phyloP scores from a whole-genome alignment of 2,888 invertebrate genomes.

The Isotomurus palustris region DNA sequence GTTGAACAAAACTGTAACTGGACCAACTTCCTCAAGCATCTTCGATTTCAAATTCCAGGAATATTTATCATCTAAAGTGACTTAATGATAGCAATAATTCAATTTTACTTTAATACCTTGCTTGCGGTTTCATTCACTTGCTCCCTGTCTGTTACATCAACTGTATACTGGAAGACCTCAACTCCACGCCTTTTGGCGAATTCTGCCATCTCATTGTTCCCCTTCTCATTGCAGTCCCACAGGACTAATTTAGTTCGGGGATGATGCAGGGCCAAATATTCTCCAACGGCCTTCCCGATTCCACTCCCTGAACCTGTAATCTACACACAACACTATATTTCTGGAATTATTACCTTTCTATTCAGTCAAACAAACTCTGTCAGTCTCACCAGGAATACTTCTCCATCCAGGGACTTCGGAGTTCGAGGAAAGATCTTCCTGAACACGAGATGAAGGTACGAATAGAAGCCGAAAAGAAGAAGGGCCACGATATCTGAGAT shows the following conservation, averaged over 20 bases:
- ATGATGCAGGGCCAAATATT: slow-evolving; percentile 51
- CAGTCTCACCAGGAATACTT: slow-evolving; percentile 15
- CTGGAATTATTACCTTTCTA: slow-evolving; percentile 11
- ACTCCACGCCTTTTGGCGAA: slow-evolving; percentile 53
- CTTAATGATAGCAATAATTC: too few relatives aligned
- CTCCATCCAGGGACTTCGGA: slow-evolving; percentile 18
- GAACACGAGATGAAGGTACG: slow-evolving; percentile 11
- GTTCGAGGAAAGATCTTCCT: slow-evolving; percentile 11
- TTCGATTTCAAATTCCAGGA: neutral
- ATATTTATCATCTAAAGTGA: neutral
- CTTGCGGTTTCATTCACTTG: slow-evolving; percentile 48
- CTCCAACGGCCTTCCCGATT: slow-evolving; percentile 59
- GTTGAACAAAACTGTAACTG: slow-evolving; percentile 64
- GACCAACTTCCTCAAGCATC: slow-evolving; percentile 56
- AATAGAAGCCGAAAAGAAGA: too few relatives aligned
- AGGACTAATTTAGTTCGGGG: slow-evolving; percentile 62
- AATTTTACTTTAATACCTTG: neutral
- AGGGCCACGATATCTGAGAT: too few relatives aligned
- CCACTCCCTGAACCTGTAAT: slow-evolving; percentile 63
- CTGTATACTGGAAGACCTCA: slow-evolving; percentile 55
- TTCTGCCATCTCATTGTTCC: slow-evolving; percentile 55
- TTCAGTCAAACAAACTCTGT: too few relatives aligned
- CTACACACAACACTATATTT: slow-evolving; percentile 18
- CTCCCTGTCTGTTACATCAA: slow-evolving; percentile 58
- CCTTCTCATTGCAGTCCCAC: slow-evolving; percentile 60